Base-by-base conservation (phyloP, 2,113 vertebrate species). In the Heterochromis multidens region DNA sequence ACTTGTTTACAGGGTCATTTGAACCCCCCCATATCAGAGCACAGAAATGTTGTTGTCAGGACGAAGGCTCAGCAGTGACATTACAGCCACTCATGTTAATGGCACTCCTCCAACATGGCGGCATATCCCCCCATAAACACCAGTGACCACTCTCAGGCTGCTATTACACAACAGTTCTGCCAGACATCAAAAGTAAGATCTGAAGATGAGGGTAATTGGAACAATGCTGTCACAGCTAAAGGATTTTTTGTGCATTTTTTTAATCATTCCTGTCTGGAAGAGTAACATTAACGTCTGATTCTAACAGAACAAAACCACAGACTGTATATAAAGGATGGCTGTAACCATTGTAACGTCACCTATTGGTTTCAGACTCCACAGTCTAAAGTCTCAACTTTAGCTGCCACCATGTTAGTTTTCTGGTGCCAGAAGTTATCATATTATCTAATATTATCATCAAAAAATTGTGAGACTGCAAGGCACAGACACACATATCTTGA, bases 1-100 rank as follows among this genome's bases (percentile, higher is more conserved):
- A 58, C 80, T 83, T 87, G 85, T 85, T 87, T 87, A 83, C 85
- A 33, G 12, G 77, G 80, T 79, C 52, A 87, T 74, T 21, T 59
- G 77, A 87, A 49, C 43, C 74, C 27, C n/a, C 12, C 17, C 40
- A 29, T 77, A 29, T 76, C 80, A 31, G 23, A 58, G 61, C 27
- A 78, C 37, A 74, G 70, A 87, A 46, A 84, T 77, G 1, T 85
- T 87, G 88, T 81, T 83, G 80, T 65, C 79, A 76, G 77, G 77
- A 86, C 85, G 54, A 83, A 79, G 87, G 33, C 57, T 82, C 40
- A 80, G 86, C 49, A 25, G 33, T 29, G 52, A 85, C 82, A 77
- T 85, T 82, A 76, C 77, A 84, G 70, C 43, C 63, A 76, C 79
- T 88, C 62, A n/a, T 31, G 46, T 52, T 52, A 74, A 74, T 74